Evolutionary conservation across 2,113 vertebrate species (phyloP), one percentile per base, ranked within the genome.

Genomic region (Stigmatopora nigra): DNA sequence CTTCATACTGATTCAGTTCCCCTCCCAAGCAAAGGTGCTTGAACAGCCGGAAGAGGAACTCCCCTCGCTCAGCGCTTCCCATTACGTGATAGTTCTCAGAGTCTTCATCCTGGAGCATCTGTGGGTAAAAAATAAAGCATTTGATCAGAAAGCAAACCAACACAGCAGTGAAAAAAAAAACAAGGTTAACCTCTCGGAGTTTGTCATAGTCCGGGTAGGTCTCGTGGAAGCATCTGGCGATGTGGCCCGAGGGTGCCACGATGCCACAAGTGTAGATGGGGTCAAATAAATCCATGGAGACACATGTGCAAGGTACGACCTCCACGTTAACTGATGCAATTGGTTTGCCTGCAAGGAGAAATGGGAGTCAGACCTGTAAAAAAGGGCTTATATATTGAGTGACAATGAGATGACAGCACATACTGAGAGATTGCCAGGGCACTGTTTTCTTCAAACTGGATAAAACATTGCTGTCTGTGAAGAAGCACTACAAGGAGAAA

Each of bases 11-110:
- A 83, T 95, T 97, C 52, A 98, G 89, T 49, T 89, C 64, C 79
- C 97, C 97, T 73, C 97, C 97, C 17, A 98, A 82, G 79, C 94
- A 96, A 64, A 99, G 81, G 73, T 99, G 95, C 78, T 96, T 95
- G 84, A 99, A 98, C 72, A 99, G 89, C 71, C 89, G 84, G 76
- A 97, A 98, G 1, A 99, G 85, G 77, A 99, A 97, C 82, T 99
- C 95, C 31, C 89, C 72, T 0, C 93, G 91, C 64, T 93, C 92
- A 61, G 73, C 38, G 3, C 64, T 81, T 77, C 90, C 91, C 46
- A 97, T 88, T 76, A 90, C 56, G 15, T 90, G 78, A 80, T 93
- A 94, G 72, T 93, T 88, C 64, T 95, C 89, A 0, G 91, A 94
- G 68, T 94, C 93, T 79, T 96, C 92, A 8, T 94, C 70, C 72